phyloP scores from a whole-genome alignment of 2,888 invertebrate species.

The Deilephila elpenor region DNA sequence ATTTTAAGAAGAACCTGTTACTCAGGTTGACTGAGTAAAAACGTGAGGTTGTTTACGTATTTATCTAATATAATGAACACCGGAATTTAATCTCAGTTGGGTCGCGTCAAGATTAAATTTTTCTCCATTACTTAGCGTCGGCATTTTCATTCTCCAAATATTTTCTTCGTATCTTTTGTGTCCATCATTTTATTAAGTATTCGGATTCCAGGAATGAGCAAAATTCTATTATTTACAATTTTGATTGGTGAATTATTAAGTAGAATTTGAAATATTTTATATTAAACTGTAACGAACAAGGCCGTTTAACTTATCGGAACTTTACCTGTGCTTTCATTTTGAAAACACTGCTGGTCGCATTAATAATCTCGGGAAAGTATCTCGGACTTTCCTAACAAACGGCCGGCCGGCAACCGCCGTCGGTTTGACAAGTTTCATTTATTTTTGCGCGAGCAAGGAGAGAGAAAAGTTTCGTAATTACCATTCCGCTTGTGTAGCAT shows the following conservation, averaged over 20 bases:
- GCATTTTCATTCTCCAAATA: constrained; percentile 59
- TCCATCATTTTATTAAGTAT: constrained; percentile 30
- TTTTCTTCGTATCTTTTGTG: constrained; percentile 50
- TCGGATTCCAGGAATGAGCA: background rate
- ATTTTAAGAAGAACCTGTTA: background rate
- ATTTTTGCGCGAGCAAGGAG: constrained; percentile 47
- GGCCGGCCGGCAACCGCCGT: constrained; percentile 35
- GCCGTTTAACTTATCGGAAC: background rate
- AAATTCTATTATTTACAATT: background rate
- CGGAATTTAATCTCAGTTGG: constrained; percentile 60
- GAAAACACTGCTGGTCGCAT: constrained; percentile 10
- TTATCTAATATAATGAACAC: constrained; percentile 43
- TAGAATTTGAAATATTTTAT: background rate
- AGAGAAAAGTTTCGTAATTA: constrained; percentile 59
- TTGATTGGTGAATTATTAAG: background rate
- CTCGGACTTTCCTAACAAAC: constrained; percentile 39
- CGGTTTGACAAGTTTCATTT: constrained; percentile 51
- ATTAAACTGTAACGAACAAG: background rate
- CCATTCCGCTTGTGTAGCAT: constrained; percentile 46
- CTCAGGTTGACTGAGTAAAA: background rate
- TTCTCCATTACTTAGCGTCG: constrained; percentile 59
- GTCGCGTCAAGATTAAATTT: constrained; percentile 63
- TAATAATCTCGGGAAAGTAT: constrained; percentile 28
- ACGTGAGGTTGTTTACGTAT: constrained; percentile 18
- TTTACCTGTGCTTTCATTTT: constrained; percentile 22